These are phyloP conservation scores for Gonocerus acuteangulatus DNA, from an alignment of 2,888 invertebrate species.

Conservation along the genomic window DNA sequence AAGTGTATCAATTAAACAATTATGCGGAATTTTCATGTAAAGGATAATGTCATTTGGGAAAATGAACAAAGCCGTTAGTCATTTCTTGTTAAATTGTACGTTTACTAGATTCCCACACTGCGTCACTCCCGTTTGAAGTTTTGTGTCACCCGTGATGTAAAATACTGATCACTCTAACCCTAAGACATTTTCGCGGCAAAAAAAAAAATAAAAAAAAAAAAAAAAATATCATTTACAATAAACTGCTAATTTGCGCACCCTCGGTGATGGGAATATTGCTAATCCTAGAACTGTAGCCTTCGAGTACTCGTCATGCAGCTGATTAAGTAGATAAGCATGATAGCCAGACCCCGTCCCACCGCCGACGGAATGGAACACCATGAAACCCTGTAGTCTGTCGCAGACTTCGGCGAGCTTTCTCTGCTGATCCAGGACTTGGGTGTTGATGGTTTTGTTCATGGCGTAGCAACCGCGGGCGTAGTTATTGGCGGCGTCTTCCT, in stretches of 20 bases:
- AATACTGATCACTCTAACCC: no score
- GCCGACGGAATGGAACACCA: constrained; percentile 36
- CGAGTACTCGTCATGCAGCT: constrained; percentile 44
- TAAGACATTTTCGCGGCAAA: no score
- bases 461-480: constrained; percentile 73
- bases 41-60: no score
- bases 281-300: constrained; percentile 48
- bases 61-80: no score
- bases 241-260: constrained; percentile 39
- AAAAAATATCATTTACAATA: no score
- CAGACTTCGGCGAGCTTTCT: constrained; percentile 32
- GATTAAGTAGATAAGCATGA: constrained; percentile 28
- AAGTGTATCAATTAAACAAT: no score
- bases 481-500: constrained; percentile 69
- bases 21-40: no score
- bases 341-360: constrained; percentile 37
- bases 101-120: no score
- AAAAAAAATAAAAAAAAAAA: no score
- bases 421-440: constrained; percentile 16
- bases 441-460: constrained; percentile 48
- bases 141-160: no score
- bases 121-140: no score
- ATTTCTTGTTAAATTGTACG: no score
- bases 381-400: constrained; percentile 34
- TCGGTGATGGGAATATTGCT: constrained; percentile 42